Conservation (phyloP, 1,140 invertebrate species). For the Drosophila eugracilis region DNA sequence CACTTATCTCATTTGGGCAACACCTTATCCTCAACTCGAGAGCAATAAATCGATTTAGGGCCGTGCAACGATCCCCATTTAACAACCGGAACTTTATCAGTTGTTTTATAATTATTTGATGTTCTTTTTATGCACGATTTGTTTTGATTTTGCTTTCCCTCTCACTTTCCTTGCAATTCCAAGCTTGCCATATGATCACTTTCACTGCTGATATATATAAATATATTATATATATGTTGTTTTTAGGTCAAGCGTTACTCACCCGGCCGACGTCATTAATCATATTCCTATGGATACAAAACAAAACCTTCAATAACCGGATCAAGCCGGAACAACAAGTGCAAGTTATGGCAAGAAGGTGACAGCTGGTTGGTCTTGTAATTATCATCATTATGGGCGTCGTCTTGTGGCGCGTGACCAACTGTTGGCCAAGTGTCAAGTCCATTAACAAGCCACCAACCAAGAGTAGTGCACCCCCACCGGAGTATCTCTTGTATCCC, state of each 20-base stretch:
- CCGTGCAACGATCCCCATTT: not conserved
- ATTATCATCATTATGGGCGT: constrained; percentile 37
- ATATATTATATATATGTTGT: too few relatives aligned
- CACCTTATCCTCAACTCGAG: constrained; percentile 2
- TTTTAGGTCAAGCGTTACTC: constrained; percentile 56
- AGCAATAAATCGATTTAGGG: constrained; percentile 9
- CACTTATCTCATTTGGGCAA: constrained; percentile 4
- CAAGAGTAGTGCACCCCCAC: constrained; percentile 13
- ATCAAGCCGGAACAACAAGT: constrained; percentile 7
- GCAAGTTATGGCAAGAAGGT: constrained; percentile 39
- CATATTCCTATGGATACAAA: constrained; percentile 35
- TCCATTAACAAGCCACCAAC: constrained; percentile 46
- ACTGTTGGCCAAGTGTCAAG: constrained; percentile 56
- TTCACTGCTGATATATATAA: constrained; percentile 47
- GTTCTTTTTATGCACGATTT: constrained; percentile 36
- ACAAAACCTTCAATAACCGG: constrained; percentile 38
- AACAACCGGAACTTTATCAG: constrained; percentile 21
- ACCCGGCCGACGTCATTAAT: constrained; percentile 43
- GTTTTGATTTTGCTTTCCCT: constrained; percentile 30
- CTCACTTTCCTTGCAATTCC: constrained; percentile 37
- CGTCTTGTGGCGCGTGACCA: constrained; percentile 42
- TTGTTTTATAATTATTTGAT: constrained; percentile 5
- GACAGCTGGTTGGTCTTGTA: constrained; percentile 47
- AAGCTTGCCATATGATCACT: constrained; percentile 48
- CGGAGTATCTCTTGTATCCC: not conserved